Evolutionary conservation across 1,140 invertebrate species (phyloP), one percentile per base, ranked within the genome.

Genomic region (Papilio aristodemus): DNA sequence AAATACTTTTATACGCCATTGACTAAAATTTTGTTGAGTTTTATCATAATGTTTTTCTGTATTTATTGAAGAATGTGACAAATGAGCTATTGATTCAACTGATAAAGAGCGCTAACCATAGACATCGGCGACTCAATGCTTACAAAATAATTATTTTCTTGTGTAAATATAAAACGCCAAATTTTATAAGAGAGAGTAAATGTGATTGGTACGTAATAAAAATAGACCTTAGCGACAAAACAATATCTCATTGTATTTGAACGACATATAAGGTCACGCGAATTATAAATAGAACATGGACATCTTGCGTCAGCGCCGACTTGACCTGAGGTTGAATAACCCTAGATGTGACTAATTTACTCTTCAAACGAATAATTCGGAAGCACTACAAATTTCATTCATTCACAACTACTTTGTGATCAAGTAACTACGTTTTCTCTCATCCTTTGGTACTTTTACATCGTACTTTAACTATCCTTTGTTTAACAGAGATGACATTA

Each of bases 301-400:
- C 60, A 54, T 5, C 71, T 73, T 80, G 74, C 85, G 85, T 85
- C 81, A 84, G 73, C 64, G 46, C 17, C 63, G 71, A 67, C 72
- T 59, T 68, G 70, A 72, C 46, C 54, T 67, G 63, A 76, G 71
- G 78, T 87, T 85, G 81, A 87, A 84, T 83, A 86, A 81, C 77
- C 81, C 75, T 78, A 79, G 67, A 70, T 32, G 70, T 57, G 67
- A 50, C 67, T 66, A 70, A 73, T 66, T 54, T 54, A 54, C 46
- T 59, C 63, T 32, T 60, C 27, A 37, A 22, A 39, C n/a, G 17
- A 39, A 71, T 66, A 46, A n/a, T 43, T 46, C 36, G 50, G 38
- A 50, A 63, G 63, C 64, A 54, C 37, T 66, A 62, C 6, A 17
- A 19, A 8, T 36, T 36, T 62, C 32, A 22, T 19, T 62, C 17